Base-by-base conservation (phyloP, 1,140 invertebrate genomes). In the Atta cephalotes region DNA sequence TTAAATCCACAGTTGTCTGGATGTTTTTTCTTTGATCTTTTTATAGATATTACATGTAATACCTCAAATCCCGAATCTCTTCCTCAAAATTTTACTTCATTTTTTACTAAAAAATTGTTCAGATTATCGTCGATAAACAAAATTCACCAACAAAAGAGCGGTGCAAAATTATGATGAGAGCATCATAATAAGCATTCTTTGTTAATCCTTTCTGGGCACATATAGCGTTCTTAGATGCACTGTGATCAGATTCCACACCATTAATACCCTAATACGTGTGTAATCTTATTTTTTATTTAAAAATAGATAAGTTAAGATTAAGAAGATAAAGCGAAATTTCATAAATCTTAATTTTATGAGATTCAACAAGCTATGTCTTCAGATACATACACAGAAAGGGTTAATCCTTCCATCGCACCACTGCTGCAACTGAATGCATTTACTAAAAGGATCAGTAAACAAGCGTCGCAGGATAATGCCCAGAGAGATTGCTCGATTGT, bases 131-230 rank as follows among this genome's bases (percentile, higher is more conserved):
- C 25, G 25, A 31, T 58, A 56, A 70, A 58, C 31, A 35, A 76
- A 74, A 84, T 84, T 84, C 80, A 84, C 45, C 70, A 84, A 63
- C 70, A 84, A 84, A 51, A 63, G 63, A n/a, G 9, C 80, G 80
- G 70, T 84, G 80, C 80, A 84, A 84, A 84, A 62, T 74, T 56
- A 28, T 56, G 53, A 49, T 62, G 18, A 35, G 35, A 49, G 45
- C 14, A 82, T 60, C 45, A 62, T 80, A 49, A 51, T 53, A 62
- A 21, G 60, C 14, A 62, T 76, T 84, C 14, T 12, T 72, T 53
- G 21, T 81, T 81, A 71, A 72, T 35, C 51, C 79, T 76, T 84
- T 74, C 70, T 74, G 70, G 25, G 56, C 56, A 35, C 70, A 39
- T 71, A 45, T 84, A n/a, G 72, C 56, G 70, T 62, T 74, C 56